Conservation (phyloP, 2,888 invertebrate species). For the Chesias legatella region DNA sequence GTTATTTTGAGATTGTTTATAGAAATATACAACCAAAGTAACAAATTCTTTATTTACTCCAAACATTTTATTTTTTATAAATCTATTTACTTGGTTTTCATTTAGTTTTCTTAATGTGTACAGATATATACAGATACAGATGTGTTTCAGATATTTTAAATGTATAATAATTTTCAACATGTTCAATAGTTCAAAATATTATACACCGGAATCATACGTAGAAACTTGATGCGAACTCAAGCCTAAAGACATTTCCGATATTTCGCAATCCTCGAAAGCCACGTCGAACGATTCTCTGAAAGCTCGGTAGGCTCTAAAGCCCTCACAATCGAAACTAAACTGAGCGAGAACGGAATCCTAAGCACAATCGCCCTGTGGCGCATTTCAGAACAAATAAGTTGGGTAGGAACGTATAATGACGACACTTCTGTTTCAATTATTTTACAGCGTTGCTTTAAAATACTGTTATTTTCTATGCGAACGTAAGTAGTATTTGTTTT, state of each 20-base stretch:
- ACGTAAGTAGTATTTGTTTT: too few species aligned
- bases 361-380: constrained; percentile 28
- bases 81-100: too few species aligned
- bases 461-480: too few species aligned
- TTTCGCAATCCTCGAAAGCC: constrained; percentile 41
- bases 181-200: constrained; percentile 12
- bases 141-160: too few species aligned
- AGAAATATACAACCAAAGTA: too few species aligned
- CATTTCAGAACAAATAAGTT: constrained; percentile 19
- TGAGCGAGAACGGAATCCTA: constrained; percentile 41
- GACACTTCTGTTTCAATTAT: constrained; percentile 18
- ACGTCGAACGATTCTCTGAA: constrained; percentile 38
- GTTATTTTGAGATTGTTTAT: too few species aligned
- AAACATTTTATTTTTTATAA: too few species aligned
- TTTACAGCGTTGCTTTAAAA: too few species aligned
- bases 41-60: too few species aligned
- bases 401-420: constrained; percentile 13
- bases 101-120: too few species aligned
- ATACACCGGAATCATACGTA: constrained; percentile 33
- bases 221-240: constrained; percentile 32
- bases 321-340: constrained; percentile 45
- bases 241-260: constrained; percentile 41
- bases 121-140: too few species aligned
- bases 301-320: constrained; percentile 43
- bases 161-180: too few species aligned